Percentiles rank a stretch among this genome's conserved stretches.
Evolutionary conservation across 2,888 invertebrate species (phyloP).

Genomic region (Bimastos eiseni): DNA sequence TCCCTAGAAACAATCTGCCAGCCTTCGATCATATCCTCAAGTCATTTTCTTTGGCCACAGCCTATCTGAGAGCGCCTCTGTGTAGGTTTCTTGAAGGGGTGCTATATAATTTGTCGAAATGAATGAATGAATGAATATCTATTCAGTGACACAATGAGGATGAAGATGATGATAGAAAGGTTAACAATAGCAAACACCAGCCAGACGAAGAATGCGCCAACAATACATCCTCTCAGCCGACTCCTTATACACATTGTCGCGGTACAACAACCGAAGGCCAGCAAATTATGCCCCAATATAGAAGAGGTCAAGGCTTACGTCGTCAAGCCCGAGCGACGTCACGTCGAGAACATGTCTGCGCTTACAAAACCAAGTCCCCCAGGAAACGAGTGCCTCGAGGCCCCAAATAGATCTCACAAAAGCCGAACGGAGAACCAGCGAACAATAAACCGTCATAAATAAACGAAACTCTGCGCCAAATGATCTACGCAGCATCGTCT

Average conservation of each 20-base stretch:
- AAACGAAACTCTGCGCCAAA: background rate
- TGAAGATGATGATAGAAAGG: background rate
- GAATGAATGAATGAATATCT: background rate
- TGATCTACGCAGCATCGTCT: background rate
- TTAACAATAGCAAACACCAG: background rate
- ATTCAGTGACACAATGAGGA: background rate
- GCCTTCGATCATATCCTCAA: no score
- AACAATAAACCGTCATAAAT: background rate
- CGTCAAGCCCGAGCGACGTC: background rate
- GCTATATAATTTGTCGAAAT: no score
- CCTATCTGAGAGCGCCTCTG: no score
- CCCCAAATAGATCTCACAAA: background rate
- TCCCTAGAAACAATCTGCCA: no score
- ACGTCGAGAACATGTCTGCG: background rate
- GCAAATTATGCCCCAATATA: background rate
- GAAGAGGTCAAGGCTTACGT: background rate
- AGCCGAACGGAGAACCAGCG: background rate
- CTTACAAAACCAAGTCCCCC: conserved; percentile 2
- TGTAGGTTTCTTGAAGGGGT: no score
- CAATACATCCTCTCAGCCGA: background rate
- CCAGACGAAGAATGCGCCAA: background rate
- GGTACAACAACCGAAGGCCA: background rate
- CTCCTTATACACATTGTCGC: background rate
- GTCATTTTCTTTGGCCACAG: no score
- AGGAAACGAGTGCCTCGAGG: background rate